Percentiles rank a stretch among this genome's conserved stretches.
phyloP scores from a whole-genome alignment of 1,140 invertebrate genomes.

The Vollenhovia emeryi region DNA sequence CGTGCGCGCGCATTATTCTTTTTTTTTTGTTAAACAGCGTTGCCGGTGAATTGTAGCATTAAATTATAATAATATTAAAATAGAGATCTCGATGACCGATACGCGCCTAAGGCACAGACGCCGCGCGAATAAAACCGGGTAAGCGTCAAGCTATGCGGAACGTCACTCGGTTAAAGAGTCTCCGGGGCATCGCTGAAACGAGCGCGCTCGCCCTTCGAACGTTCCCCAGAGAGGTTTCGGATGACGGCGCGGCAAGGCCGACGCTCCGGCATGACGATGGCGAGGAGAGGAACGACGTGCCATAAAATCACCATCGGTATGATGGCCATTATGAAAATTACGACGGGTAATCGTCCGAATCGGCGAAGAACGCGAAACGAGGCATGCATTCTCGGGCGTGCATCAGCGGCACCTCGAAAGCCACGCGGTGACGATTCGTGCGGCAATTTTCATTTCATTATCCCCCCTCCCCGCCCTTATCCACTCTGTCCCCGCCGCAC shows the following conservation, averaged over 20 bases:
- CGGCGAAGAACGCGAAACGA: slow-evolving; percentile 7
- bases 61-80: neutral
- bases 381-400: neutral
- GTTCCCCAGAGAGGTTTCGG: neutral
- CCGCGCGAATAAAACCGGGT: neutral
- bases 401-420: neutral
- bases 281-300: neutral
- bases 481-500: neutral
- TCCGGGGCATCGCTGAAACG: neutral
- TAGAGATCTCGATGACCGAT: neutral
- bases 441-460: slow-evolving; percentile 47
- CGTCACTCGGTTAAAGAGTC: neutral
- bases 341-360: slow-evolving; percentile 27
- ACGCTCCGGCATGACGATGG: neutral
- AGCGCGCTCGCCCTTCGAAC: neutral
- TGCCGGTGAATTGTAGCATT: neutral
- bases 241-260: slow-evolving; percentile 18
- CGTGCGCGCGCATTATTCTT: neutral
- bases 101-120: neutral
- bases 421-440: slow-evolving; percentile 10
- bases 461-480: neutral
- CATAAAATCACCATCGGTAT: slow-evolving; percentile 29
- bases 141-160: neutral
- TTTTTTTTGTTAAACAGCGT: neutral
- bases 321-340: slow-evolving; percentile 34